Evolutionary conservation across 2,113 vertebrate species (phyloP), one percentile per base, ranked within the genome.

Genomic region (Rhodinocichla rosea): DNA sequence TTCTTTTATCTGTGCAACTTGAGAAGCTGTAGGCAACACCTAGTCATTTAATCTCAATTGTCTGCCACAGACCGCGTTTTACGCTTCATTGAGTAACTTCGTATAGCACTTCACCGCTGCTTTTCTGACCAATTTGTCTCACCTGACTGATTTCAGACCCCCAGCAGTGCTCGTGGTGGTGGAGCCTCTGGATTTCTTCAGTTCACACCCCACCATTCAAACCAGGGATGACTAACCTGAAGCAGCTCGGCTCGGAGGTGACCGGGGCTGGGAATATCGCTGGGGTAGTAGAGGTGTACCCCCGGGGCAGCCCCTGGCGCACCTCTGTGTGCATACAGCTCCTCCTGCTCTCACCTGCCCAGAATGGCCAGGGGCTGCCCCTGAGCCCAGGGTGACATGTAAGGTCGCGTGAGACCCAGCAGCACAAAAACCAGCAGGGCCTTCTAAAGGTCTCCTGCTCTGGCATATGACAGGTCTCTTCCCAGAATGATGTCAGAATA

Each of bases 301-400:
- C 5, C 30, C 0, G 0, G 28, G 16, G 37, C 52, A 91, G 52
- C 9, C 68, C 21, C 39, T 1, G 0, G 30, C 39, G 45, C 37
- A 17, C 6, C 10, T 52, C 1, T 0, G 3, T 65, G n/a, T 15
- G 13, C 3, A 2, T 30, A 14, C 9, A 47, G 2, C 16, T 59
- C 60, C 18, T 71, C 4, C 3, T 65, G 52, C 22, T 81, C 11
- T 92, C 53, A 27, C 16, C 27, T 30, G 40, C 37, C 18, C 18
- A 40, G 67, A 56, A 22, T 5, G 23, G 19, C 45, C 7, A 9
- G 42, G 32, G 17, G 10, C 62, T 18, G 9, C 16, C 11, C 18
- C 77, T 76, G 55, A 74, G 40, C 33, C 33, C 60, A 32, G 30
- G 10, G 33, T 32, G 69, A n/a, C 2, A 0, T 9, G 15, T 16